Evolutionary conservation across 2,113 vertebrate genomes (phyloP).

Genomic region (Panthera uncia): DNA sequence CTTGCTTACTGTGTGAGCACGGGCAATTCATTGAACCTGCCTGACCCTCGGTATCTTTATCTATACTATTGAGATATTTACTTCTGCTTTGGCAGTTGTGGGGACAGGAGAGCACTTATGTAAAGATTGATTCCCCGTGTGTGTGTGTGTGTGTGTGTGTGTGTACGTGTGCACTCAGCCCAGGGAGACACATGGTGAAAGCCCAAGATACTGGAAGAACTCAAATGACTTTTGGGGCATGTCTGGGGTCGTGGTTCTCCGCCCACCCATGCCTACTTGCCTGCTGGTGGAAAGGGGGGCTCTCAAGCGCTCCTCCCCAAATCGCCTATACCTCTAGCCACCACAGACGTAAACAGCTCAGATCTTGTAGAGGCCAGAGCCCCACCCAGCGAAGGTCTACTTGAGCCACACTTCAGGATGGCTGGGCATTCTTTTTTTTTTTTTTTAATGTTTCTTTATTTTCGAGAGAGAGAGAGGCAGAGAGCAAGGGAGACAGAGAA

Average conservation of each 20-base stretch:
- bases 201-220: background rate
- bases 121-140: background rate
- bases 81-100: no score
- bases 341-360: accelerated
- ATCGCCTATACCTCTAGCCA: background rate
- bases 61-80: background rate
- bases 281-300: background rate
- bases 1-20: background rate
- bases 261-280: background rate
- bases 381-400: background rate
- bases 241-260: background rate
- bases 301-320: background rate
- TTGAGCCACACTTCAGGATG: background rate
- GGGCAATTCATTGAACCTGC: background rate
- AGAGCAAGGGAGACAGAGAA: no score
- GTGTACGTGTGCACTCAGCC: background rate
- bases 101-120: no score
- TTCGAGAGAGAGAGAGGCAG: no score
- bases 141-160: background rate
- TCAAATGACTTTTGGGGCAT: accelerated
- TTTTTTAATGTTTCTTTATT: no score
- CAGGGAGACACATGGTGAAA: background rate
- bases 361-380: background rate
- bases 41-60: background rate
- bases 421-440: background rate